Percentiles rank a stretch among this genome's conserved stretches.
These are phyloP conservation scores for Cinclus mexicanus DNA, from an alignment of 2,113 vertebrate genomes.

Conservation along the genomic window DNA sequence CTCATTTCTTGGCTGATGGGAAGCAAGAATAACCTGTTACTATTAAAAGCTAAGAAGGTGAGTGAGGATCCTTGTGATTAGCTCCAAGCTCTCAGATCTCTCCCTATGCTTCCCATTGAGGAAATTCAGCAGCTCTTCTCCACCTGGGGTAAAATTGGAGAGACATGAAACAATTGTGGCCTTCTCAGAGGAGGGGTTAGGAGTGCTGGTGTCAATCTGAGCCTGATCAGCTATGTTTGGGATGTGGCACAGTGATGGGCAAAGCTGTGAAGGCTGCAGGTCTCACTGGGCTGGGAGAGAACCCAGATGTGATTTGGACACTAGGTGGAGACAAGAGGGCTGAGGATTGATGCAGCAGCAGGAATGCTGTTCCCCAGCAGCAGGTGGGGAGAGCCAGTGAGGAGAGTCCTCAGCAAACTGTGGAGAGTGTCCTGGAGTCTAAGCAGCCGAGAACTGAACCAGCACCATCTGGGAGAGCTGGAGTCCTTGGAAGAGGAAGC, in stretches of 20 bases:
- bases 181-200: background rate
- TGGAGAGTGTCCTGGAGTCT: background rate
- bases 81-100: background rate
- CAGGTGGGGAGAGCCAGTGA: background rate
- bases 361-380: background rate
- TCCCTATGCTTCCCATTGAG: rapidly evolving
- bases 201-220: background rate
- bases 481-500: background rate
- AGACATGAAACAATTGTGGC: background rate
- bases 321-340: slow-evolving; percentile 55
- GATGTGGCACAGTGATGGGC: background rate
- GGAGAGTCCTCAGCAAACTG: rapidly evolving
- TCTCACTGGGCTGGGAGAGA: background rate
- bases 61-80: background rate
- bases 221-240: background rate
- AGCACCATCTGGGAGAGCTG: background rate
- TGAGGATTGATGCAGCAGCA: background rate
- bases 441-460: background rate
- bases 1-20: background rate
- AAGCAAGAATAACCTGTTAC: background rate
- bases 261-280: background rate
- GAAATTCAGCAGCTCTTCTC: background rate
- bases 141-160: background rate
- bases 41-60: background rate
- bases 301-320: background rate